A percentile compares a stretch with the other conserved stretches of the same genome.
phyloP scores from a whole-genome alignment of 2,113 vertebrate genomes.

The Tupaia chinensis region DNA sequence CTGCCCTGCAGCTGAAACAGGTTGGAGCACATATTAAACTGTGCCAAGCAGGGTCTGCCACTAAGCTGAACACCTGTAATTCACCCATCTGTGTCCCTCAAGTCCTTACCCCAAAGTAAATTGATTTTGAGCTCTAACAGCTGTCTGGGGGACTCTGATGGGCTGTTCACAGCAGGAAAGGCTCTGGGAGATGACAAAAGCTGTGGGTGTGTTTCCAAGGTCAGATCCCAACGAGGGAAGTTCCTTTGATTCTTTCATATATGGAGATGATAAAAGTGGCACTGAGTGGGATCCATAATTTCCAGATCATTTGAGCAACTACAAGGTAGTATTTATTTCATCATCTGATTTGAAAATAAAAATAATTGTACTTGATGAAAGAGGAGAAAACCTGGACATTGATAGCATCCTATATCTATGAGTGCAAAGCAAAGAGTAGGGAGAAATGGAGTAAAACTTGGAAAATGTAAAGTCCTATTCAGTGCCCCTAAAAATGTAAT shows the following conservation, averaged over 20 bases:
- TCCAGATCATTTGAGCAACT: conserved; percentile 56
- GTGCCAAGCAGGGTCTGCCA: conserved; percentile 81
- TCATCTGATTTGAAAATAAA: conserved; percentile 56
- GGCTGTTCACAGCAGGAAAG: conserved; percentile 64
- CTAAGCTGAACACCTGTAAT: conserved; percentile 84
- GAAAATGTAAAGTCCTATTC: not conserved
- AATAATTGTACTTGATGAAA: conserved; percentile 18
- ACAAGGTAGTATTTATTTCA: not conserved
- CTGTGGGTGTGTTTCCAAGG: conserved; percentile 78
- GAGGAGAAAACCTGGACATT: not conserved
- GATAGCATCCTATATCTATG: not conserved
- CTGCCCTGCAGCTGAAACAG: conserved; percentile 78
- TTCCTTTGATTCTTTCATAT: conserved; percentile 63
- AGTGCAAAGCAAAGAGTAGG: not conserved
- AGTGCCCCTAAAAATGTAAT: not conserved
- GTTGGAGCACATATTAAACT: conserved; percentile 76
- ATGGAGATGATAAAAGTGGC: conserved; percentile 55
- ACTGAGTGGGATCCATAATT: not conserved
- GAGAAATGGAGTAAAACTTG: not conserved
- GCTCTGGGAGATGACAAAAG: conserved; percentile 67
- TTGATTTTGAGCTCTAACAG: conserved; percentile 82
- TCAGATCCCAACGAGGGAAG: conserved; percentile 67
- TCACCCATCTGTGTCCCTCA: conserved; percentile 84
- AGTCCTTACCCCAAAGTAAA: conserved; percentile 82
- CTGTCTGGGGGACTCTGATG: conserved; percentile 81